These are phyloP conservation scores for Leptinotarsa juncta DNA, from an alignment of 2,888 invertebrate species.

Conservation along the genomic window DNA sequence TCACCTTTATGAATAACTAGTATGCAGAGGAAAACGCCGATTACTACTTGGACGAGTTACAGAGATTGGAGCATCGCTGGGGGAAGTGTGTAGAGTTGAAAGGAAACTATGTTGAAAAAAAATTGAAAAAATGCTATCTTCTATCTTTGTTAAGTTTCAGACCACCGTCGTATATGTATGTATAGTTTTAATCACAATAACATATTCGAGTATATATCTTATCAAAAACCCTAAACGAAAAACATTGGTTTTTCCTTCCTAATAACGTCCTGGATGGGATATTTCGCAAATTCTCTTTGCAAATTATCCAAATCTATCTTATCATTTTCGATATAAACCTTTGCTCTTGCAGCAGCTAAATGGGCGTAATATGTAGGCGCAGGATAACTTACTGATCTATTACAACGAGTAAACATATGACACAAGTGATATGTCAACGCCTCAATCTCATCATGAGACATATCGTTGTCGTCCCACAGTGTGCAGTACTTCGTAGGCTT, in stretches of 20 bases:
- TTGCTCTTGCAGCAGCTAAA: constrained; percentile 81
- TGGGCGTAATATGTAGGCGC: constrained; percentile 91
- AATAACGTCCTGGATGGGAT: constrained; percentile 69
- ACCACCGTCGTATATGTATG: no score
- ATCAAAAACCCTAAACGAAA: constrained; percentile 70
- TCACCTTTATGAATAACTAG: no score
- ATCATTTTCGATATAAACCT: constrained; percentile 64
- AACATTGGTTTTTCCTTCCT: constrained; percentile 75
- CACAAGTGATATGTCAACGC: constrained; percentile 85
- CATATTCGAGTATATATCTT: no score
- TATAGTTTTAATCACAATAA: no score
- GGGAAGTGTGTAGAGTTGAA: no score
- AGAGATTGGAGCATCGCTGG: no score
- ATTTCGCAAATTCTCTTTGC: constrained; percentile 66
- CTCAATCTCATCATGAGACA: constrained; percentile 81
- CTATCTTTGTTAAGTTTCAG: no score
- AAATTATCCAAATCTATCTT: constrained; percentile 67
- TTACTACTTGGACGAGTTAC: no score
- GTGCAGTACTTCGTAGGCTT: constrained; percentile 89
- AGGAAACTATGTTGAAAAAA: no score
- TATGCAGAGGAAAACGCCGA: no score
- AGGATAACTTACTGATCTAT: constrained; percentile 85
- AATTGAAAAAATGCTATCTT: no score
- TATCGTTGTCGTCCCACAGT: constrained; percentile 81
- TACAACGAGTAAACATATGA: constrained; percentile 87